Percentiles rank a stretch among this genome's conserved stretches.
Conservation (phyloP, 2,888 invertebrate species). For the Mycogona germanica region DNA sequence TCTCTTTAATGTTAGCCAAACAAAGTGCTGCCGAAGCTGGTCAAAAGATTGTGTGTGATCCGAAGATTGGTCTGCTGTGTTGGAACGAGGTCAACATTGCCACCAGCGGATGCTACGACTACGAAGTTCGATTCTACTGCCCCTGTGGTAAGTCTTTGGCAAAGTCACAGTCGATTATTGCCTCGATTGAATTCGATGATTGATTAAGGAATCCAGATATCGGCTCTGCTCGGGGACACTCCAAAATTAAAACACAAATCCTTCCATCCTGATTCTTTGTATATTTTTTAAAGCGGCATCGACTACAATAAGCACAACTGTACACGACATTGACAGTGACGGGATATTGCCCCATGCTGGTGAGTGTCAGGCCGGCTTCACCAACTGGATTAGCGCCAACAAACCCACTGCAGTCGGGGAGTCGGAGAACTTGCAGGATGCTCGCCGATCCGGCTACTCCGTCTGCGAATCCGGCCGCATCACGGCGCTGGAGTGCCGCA, state of each 20-base stretch:
- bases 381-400: conserved; percentile 23
- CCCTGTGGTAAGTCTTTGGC: conserved; percentile 25
- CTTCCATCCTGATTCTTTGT: no score
- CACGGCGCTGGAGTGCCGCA: conserved; percentile 22
- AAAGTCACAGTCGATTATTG: no score
- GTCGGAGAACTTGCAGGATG: conserved; percentile 21
- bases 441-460: conserved; percentile 11
- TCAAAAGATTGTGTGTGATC: conserved; percentile 25
- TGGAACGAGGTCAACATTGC: conserved; percentile 23
- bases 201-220: no score
- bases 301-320: no score
- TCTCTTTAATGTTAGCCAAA: background rate
- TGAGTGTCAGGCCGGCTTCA: conserved; percentile 22
- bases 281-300: no score
- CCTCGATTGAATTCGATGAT: no score
- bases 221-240: no score
- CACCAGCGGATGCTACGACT: conserved; percentile 28
- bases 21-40: conserved; percentile 7
- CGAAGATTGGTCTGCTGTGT: conserved; percentile 28
- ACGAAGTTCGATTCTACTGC: conserved; percentile 31
- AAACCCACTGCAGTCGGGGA: conserved; percentile 21
- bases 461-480: conserved; percentile 23
- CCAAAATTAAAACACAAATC: no score
- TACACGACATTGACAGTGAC: no score
- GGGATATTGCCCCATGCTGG: no score